Base-by-base conservation (phyloP, 2,888 invertebrate genomes). In the Nineta flava region DNA sequence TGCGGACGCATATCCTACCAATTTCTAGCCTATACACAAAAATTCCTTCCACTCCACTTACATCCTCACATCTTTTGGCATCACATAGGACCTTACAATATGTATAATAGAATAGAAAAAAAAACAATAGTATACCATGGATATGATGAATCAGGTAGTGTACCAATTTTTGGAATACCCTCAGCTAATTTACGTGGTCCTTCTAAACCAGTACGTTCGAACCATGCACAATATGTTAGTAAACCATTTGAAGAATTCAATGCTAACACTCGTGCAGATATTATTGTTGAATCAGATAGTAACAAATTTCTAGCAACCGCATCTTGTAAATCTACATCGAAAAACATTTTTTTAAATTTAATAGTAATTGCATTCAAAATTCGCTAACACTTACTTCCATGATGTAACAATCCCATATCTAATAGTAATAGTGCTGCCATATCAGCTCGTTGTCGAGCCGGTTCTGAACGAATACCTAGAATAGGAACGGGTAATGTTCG, bases 361-460 rank as follows among this genome's bases (percentile, higher is more conserved):
- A n/a, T 4, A 6, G 38, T 12, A 13, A 3, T 4, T 12, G n/a
- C 12, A 38, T n/a, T 6, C 38, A 13, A 12, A 13, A 38, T 4
- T 38, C 2, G 3, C 4, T 3, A 38, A 32, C 13, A 62, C 66
- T 67, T 63, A 76, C 76, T 75, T 55, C 70, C 78, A 62, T 84
- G 76, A 55, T 74, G 71, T 51, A 73, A 70, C 38, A 76, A 70
- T 47, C 83, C 85, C 32, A 87, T 73, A 61, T 85, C 83, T 59
- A 82, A 80, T 4, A 88, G 68, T 53, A 87, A 71, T 54, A 78
- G 77, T 43, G 87, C 85, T 4, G 86, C 81, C 57, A 87, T 74
- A 62, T 87, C 87, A 41, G 83, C 81, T 60, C 87, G 82, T 61
- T 87, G 84, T 54, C 84, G 72, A 15, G 83, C 80, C 10, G 80